Conservation (phyloP, 2,797 vertebrate genomes). For the Diplodus puntazzo region DNA sequence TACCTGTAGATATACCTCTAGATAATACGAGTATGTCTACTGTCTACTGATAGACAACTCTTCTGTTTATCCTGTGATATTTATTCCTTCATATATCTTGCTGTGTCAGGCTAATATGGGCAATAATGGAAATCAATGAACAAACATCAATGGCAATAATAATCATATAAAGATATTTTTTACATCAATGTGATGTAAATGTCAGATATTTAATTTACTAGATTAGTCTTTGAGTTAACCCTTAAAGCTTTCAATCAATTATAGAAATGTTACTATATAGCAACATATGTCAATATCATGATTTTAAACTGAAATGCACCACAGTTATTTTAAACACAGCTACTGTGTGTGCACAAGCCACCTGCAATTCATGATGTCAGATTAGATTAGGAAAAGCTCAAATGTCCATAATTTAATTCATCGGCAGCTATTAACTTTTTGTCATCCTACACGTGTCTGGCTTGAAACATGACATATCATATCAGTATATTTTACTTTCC, state of each 20-base stretch:
- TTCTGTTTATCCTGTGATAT: not conserved
- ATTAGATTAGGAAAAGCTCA: not conserved
- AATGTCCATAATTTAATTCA: not conserved
- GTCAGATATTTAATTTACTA: not conserved
- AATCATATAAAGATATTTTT: not conserved
- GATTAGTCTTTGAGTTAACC: not conserved
- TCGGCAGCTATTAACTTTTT: not conserved
- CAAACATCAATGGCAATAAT: not conserved
- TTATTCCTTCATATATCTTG: not conserved
- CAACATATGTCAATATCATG: not conserved
- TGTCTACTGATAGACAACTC: not conserved
- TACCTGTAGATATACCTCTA: not conserved
- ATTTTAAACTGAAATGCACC: not conserved
- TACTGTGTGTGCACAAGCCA: not conserved
- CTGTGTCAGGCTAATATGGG: not conserved
- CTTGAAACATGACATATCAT: not conserved
- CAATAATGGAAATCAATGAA: not conserved
- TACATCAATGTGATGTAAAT: not conserved
- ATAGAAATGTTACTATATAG: not conserved
- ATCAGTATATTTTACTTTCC: conserved; percentile 1
- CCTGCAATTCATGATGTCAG: not conserved
- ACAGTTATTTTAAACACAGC: not conserved
- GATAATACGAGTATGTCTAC: not conserved
- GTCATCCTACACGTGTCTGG: not conserved
- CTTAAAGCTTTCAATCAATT: not conserved